These are phyloP conservation scores for Sapajus apella DNA, from an alignment of 2,113 vertebrate genomes.

Conservation along the genomic window DNA sequence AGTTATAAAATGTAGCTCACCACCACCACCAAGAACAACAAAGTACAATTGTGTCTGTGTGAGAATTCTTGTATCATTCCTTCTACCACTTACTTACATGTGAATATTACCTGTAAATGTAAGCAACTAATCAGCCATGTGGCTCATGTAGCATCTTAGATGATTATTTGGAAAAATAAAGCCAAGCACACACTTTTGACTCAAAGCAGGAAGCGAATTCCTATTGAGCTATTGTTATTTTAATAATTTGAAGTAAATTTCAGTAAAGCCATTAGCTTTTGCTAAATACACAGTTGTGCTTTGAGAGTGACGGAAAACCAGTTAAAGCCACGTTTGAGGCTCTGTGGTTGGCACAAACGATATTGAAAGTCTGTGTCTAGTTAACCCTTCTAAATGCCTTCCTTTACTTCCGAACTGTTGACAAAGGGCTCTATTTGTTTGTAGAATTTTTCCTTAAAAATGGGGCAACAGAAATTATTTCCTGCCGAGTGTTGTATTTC, in stretches of 20 bases:
- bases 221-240: neutral
- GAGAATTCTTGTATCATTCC: neutral
- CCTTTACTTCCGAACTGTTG: neutral
- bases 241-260: conserved; percentile 1
- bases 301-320: neutral
- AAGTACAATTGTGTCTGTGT: neutral
- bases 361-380: neutral
- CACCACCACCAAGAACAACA: neutral
- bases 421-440: neutral
- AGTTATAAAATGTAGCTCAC: neutral
- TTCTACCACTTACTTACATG: neutral
- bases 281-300: neutral
- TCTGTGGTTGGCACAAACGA: neutral
- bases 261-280: neutral
- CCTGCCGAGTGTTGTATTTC: conserved; percentile 12
- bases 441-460: neutral
- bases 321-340: neutral
- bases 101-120: neutral
- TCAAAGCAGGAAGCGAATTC: neutral
- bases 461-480: neutral
- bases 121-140: neutral
- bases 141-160: neutral
- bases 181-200: neutral
- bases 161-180: neutral
- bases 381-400: neutral